Evolutionary conservation across 2,797 vertebrate genomes (phyloP), one percentile per base, ranked within the genome.

Genomic region (Acanthiza pusilla): DNA sequence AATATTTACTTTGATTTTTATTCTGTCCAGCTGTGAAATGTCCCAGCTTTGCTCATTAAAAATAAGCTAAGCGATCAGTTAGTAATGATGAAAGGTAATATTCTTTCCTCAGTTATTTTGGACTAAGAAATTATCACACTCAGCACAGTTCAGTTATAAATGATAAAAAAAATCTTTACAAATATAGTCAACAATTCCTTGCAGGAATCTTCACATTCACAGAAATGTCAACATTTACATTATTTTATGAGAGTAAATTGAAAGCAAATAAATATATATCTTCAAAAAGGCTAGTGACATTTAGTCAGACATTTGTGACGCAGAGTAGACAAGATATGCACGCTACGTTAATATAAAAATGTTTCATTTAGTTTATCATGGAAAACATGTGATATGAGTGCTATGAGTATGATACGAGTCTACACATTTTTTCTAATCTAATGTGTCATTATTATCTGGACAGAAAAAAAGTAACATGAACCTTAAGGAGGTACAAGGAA

Each of bases 1-100:
- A 95, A 83, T 89, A 87, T 93, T 76, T 85, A 83, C 43, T 85
- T 85, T 55, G 67, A 76, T 80, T 96, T 85, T 96, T 91, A 85
- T 62, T 95, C 38, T 90, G 94, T 89, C 75, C 89, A 89, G 43
- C 38, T 72, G 91, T 61, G 91, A 97, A 97, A 82, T 2, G 5
- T 61, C 58, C 48, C 65, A 81, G 50, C 93, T 95, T 90, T 89
- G 36, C 38, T 71, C 20, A 85, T 66, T 84, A 91, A 88, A 94
- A 73, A 84, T 61, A 78, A 91, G 55, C 43, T 61, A 91, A 91
- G 87, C 85, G 40, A 91, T 90, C 84, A 92, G 73, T 63, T 80
- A 96, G 79, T 81, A 96, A 93, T 3, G 11, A 50, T 75, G 83
- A 53, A 91, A 93, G 88, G 50, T 15, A 83, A 2, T 51, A 66